Conservation (phyloP, 2,797 vertebrate genomes). For the Megaceryle alcyon region DNA sequence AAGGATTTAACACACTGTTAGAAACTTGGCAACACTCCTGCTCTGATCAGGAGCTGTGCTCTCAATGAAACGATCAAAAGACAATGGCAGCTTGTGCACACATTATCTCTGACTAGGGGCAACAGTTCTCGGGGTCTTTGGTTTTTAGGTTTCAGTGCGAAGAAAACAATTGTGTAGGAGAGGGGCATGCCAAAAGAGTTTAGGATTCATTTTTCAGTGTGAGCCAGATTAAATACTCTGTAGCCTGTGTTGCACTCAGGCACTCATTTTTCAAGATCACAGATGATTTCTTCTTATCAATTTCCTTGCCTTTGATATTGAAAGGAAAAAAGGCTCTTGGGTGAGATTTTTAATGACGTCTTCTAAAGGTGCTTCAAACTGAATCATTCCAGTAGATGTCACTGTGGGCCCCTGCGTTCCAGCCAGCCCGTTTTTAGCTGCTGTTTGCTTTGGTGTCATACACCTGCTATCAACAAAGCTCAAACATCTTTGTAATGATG, state of each 20-base stretch:
- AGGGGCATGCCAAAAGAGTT: not conserved
- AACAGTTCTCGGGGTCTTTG: not conserved
- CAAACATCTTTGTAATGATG: conserved; percentile 8
- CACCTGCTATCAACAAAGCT: conserved; percentile 23
- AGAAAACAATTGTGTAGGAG: not conserved
- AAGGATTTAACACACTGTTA: conserved; percentile 19
- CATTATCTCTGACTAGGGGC: not conserved
- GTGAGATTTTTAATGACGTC: fast-evolving
- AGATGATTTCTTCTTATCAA: not conserved
- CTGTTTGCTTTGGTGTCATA: not conserved
- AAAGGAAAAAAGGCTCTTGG: not conserved
- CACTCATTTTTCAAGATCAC: not conserved
- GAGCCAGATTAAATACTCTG: not conserved
- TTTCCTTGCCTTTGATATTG: not conserved
- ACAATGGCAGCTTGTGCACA: not conserved
- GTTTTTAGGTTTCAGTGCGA: not conserved
- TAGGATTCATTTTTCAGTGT: not conserved
- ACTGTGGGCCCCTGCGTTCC: conserved; percentile 67
- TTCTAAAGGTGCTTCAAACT: not conserved
- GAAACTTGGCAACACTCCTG: not conserved
- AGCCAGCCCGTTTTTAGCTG: not conserved
- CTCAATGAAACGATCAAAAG: not conserved
- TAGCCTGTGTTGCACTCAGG: not conserved
- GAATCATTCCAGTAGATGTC: conserved; percentile 75
- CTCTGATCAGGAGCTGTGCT: not conserved